Evolutionary conservation across 2,113 vertebrate genomes (phyloP), one percentile per base, ranked within the genome.

Genomic region (Urocolius indicus): DNA sequence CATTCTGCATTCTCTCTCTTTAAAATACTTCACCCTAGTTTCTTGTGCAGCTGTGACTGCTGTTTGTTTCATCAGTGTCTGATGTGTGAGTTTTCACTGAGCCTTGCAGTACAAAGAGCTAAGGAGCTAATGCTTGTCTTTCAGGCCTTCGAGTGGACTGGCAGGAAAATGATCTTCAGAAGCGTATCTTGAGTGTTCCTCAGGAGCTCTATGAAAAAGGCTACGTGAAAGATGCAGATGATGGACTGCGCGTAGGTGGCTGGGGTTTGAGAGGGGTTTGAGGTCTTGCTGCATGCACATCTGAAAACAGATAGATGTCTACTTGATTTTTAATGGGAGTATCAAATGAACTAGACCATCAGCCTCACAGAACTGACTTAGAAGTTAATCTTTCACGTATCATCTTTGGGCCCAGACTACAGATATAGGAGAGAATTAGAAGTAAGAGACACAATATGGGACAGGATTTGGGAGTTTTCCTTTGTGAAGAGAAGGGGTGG

Each of bases 71-170:
- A 2, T 23, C 67, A 13, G 0, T 36, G 26, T 32, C 54, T 67
- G 21, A 0, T 0, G 0, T 5, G 13, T 13, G 68, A 17, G 23
- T 41, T 34, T 30, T 65, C n/a, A 0, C n/a, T 32, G 85, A 63
- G 66, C 45, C 71, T 30, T 36, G 80, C 55, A 52, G 72, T 72
- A 48, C 13, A 1, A 1, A 46, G 46, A 14, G 41, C 54, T 81
- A 12, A 46, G 27, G 6, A 27, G 21, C 3, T 46, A 17, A 0
- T 83, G 29, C 79, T 78, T 98, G 6, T 93, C 3, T 97, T 98
- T 4, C 96, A 99, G 99, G 99, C n/a, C 98, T 99, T 59, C 98
- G 94, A 15, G 98, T 99, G 67, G 98, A 99, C 61, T 99, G 99
- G 99, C 97, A 99, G 7, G 99, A 99, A 57, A 98, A 74, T n/a